Evolutionary conservation across 2,797 vertebrate species (phyloP), one percentile per base, ranked within the genome.

Genomic region (Sebastes jordani): DNA sequence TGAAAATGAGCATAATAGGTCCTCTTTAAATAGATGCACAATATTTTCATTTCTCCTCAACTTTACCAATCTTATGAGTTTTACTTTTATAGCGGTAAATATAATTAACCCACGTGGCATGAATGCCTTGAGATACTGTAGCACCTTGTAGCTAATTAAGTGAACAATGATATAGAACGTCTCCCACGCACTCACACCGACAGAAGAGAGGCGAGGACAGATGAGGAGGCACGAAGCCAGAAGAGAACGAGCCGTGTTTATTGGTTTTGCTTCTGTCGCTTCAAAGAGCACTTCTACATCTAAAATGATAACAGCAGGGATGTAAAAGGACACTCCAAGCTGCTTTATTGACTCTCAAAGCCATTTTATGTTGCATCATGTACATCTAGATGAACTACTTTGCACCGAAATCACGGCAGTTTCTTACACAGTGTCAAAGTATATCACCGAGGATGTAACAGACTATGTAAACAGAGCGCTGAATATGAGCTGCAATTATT

Each of bases 291-390:
- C 66, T 71, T 78, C 10, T 25, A 42, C 58, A 56, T 79, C 29
- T 29, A 23, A 23, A 76, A 22, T 23, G 2, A 34, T 32, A 42
- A 68, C 55, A 74, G 73, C 65, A 32, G 68, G 61, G 30, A 54
- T 42, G 56, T 82, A 68, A 78, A 77, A 52, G 38, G 32, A 79
- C 54, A 58, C 71, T 60, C 58, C 23, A 23, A 52, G 46, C 22
- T 59, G 30, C 6, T 85, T 81, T 65, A 82, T 23, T 72, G 73
- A 72, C 71, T 65, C 74, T 86, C 66, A 46, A 29, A 74, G 42
- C 11, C 14, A 16, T 60, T 75, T 55, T 27, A 49, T 32, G 14
- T 60, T 64, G 13, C 5, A 16, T 67, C 25, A 11, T 18, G 42
- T 36, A 20, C 27, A 27, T 66, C 61, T 60, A 58, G 27, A 67